Evolutionary conservation across 2,888 invertebrate genomes (phyloP), one percentile per base, ranked within the genome.

Genomic region (Trachelus troglodyta): DNA sequence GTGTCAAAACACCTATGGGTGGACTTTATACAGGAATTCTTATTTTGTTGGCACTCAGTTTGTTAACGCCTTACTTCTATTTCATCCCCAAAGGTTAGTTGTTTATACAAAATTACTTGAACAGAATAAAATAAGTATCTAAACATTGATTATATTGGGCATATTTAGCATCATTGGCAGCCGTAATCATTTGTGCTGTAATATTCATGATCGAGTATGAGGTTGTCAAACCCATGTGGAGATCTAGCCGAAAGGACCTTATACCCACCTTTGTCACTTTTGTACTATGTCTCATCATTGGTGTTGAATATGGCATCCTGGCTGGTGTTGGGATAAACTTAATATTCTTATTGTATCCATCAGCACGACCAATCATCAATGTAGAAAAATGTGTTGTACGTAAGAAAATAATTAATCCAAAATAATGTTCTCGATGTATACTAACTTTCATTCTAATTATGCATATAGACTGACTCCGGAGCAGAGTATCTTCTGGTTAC

Each of bases 151-250:
- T 76, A 35, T 69, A 15, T 76, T 35, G n/a, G 6, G 9, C 35
- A 33, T 4, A 85, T 85, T 23, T 75, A 90, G 96, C 97, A 0
- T 96, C 97, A 0, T 92, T 98, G 31, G 97, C 97, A 68, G 97
- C 98, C 4, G 98, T 98, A 74, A 98, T 98, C 81, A 98, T 98
- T 83, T 96, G 97, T 89, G 98, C 98, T 84, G 98, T 98, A 81
- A 95, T 98, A 90, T 97, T 97, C 92, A 98, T 98, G 97, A 97
- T 98, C 87, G 97, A 98, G 92, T 97, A 97, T 90, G 96, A 97
- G 93, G 96, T 96, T 74, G 95, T 97, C 1, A 96, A 96, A 85
- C 96, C 97, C 0, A 95, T 97, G 94, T 97, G 97, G 97, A 94
- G 95, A 23, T 96, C 96, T 0, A 95, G 95, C 81, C 95, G 96